phyloP scores from a whole-genome alignment of 2,797 vertebrate species.

The Decapterus maruadsi region DNA sequence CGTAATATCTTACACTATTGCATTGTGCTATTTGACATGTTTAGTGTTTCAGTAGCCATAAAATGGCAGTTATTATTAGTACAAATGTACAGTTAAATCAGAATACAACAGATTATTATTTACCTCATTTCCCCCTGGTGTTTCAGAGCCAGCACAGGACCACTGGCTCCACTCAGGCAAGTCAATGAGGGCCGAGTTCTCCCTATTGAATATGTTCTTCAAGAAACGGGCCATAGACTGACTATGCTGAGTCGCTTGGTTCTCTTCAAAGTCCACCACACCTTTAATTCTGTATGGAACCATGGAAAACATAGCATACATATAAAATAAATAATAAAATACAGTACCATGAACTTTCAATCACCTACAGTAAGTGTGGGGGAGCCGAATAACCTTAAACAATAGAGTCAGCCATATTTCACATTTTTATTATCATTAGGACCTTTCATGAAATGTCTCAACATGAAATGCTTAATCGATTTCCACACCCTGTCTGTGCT shows the following conservation, averaged over 20 bases:
- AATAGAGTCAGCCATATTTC: not conserved
- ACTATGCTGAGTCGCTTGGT: constrained; percentile 39
- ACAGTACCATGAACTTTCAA: not conserved
- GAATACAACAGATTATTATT: not conserved
- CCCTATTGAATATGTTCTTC: constrained; percentile 27
- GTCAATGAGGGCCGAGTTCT: constrained; percentile 57
- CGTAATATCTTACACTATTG: not conserved
- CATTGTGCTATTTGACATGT: not conserved
- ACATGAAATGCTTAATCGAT: no score
- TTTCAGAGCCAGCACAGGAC: not conserved
- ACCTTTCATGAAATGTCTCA: constrained; percentile 1
- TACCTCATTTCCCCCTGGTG: constrained; percentile 56
- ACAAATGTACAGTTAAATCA: constrained; percentile 6
- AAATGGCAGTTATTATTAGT: not conserved
- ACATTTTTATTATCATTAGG: not conserved
- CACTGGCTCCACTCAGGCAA: constrained; percentile 34
- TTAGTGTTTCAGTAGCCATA: not conserved
- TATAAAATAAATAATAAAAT: not conserved
- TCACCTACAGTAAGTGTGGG: not conserved
- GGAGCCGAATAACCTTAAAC: not conserved
- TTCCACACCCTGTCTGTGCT: not conserved
- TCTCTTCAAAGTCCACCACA: constrained; percentile 23
- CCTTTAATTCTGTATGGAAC: constrained; percentile 41
- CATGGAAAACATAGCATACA: constrained; percentile 1
- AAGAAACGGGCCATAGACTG: constrained; percentile 33